Evolutionary conservation across 2,113 vertebrate genomes (phyloP), one percentile per base, ranked within the genome.

Genomic region (Zosterops lateralis): DNA sequence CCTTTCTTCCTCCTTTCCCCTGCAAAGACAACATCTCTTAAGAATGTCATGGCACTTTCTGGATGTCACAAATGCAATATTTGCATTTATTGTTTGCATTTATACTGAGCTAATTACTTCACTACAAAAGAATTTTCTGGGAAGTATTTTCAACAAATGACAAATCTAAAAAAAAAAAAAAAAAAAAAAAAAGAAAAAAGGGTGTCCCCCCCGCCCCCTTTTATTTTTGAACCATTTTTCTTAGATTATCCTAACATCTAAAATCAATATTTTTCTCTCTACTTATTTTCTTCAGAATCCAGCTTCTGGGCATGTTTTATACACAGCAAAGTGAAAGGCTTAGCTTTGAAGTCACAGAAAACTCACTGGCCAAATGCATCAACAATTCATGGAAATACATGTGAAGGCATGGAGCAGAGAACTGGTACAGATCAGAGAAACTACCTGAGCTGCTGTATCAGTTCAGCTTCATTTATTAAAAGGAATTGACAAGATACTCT

Each of bases 301-400:
- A 90, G 87, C 66, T 96, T 94, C 92, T 64, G 28, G 84, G 28
- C 51, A 94, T 91, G 64, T 93, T 95, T 97, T 95, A 89, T 83
- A 93, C 62, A 82, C 83, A 72, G 93, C 74, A 95, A 96, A 97
- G 82, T 17, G 28, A 92, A 89, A 95, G 78, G 67, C 83, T 94
- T 87, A 82, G 72, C 97, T 98, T 97, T 96, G 96, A 97, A 97
- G 94, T 97, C 71, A 34, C 64, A 56, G 95, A 91, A 87, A 96
- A 95, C 81, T 84, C 61, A 47, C 45, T 93, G 84, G 82, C 95
- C 94, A 93, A 96, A 72, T 86, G 85, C 87, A 76, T 68, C 88
- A 50, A 93, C 84, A 96, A 95, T 95, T 91, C 92, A 72, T 1
- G 12, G 89, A 93, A 96, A 90, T 47, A 86, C 94, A 94, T 31